A percentile compares a stretch with the other conserved stretches of the same genome.
phyloP scores from a whole-genome alignment of 2,113 vertebrate genomes.

The Tragelaphus strepsiceros region DNA sequence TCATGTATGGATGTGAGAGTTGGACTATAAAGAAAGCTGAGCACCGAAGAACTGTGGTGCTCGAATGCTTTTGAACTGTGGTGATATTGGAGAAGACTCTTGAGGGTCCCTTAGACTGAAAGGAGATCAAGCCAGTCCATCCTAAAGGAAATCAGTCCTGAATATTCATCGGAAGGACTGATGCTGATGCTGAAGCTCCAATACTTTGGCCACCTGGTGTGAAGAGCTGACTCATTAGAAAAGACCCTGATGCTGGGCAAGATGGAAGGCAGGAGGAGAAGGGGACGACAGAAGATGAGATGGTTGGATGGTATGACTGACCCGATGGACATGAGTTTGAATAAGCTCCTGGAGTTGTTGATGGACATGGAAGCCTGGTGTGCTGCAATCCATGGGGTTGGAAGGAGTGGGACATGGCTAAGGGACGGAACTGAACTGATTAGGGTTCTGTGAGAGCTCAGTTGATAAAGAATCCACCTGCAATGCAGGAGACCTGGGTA shows the following conservation, averaged over 20 bases:
- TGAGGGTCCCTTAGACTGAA: neutral
- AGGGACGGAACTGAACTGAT: neutral
- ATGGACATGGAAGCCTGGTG: accelerated
- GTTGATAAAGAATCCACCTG: neutral
- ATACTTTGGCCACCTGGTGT: neutral
- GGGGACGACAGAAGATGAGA: too few species aligned
- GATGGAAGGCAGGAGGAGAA: too few species aligned
- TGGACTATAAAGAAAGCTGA: neutral
- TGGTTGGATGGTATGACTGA: too few species aligned
- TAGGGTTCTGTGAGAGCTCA: neutral
- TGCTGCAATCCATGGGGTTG: neutral
- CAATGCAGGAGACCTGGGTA: neutral
- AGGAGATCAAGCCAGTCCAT: neutral
- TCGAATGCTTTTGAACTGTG: neutral
- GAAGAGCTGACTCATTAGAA: neutral
- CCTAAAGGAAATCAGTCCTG: neutral
- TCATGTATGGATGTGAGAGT: neutral
- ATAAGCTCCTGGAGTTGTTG: too few species aligned
- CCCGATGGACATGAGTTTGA: too few species aligned
- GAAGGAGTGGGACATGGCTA: neutral
- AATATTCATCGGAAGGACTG: neutral
- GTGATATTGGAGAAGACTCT: neutral
- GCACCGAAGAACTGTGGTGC: accelerated
- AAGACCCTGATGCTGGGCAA: too few species aligned
- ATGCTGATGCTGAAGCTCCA: neutral